Evolutionary conservation across 2,797 vertebrate genomes (phyloP).

Genomic region (Siniperca obscura): DNA sequence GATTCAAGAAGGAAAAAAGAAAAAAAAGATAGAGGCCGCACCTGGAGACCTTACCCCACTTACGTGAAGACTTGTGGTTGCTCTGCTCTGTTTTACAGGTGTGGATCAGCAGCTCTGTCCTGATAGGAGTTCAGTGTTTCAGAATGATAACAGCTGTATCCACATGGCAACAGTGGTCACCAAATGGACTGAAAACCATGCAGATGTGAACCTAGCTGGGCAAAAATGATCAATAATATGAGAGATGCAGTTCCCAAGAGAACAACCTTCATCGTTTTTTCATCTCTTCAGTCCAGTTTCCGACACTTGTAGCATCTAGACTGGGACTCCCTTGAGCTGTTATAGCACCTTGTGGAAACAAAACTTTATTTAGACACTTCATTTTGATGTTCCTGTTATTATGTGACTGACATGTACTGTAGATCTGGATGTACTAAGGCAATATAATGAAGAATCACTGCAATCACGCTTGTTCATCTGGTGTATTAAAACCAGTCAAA

Average conservation of each 20-base stretch:
- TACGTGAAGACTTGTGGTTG: conserved; percentile 20
- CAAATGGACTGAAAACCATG: neutral
- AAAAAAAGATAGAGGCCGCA: neutral
- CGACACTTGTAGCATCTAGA: neutral
- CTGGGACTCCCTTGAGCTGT: neutral
- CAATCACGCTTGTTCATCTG: neutral
- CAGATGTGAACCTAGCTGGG: neutral
- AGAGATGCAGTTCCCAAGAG: neutral
- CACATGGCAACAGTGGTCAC: neutral
- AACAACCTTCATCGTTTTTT: neutral
- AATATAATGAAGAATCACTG: neutral
- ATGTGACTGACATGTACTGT: neutral
- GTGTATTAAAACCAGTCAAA: neutral
- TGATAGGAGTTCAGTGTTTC: conserved; percentile 30
- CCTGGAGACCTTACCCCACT: neutral
- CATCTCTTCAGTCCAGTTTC: neutral
- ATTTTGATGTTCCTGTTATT: conserved; percentile 6
- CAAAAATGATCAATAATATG: neutral
- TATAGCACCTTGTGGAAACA: neutral
- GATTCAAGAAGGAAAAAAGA: neutral
- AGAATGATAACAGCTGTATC: conserved; percentile 3
- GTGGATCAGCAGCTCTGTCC: conserved; percentile 29
- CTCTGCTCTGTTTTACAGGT: conserved; percentile 20
- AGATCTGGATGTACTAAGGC: neutral
- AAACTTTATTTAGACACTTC: neutral